Percentiles rank a stretch among this genome's conserved stretches.
Conservation (phyloP, 2,797 vertebrate species). For the Labeo calbasu region DNA sequence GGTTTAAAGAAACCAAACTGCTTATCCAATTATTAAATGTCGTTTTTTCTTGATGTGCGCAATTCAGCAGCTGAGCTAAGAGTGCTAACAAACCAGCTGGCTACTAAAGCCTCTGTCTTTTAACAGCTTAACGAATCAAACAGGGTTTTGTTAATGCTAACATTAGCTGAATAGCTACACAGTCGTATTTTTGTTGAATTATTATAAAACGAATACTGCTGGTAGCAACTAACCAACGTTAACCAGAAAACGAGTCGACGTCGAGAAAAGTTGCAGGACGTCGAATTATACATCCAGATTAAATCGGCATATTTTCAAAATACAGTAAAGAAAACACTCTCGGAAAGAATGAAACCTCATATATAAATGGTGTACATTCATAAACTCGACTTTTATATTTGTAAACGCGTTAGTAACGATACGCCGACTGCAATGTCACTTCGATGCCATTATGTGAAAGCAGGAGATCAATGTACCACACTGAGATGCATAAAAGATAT, state of each 20-base stretch:
- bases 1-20: background rate
- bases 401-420: background rate
- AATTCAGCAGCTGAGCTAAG: slow-evolving; percentile 23
- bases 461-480: background rate
- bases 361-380: background rate
- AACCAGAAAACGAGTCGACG: background rate
- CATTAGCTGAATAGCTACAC: background rate
- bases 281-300: slow-evolving; percentile 15
- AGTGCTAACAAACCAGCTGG: slow-evolving; percentile 30
- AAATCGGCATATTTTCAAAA: background rate
- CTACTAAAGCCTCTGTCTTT: background rate
- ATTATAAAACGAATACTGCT: background rate
- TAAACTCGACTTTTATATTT: background rate
- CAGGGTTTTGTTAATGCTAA: background rate
- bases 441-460: slow-evolving; percentile 13
- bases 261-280: slow-evolving; percentile 12
- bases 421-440: slow-evolving; percentile 35
- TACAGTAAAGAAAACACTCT: background rate
- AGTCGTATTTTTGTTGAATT: background rate
- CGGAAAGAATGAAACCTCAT: background rate
- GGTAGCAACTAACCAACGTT: background rate
- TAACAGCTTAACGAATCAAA: background rate
- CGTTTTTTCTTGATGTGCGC: slow-evolving; percentile 13
- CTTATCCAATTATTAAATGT: background rate
- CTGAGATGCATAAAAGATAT: background rate